Conservation (phyloP, 2,113 vertebrate genomes). For the Leucosticte australis region DNA sequence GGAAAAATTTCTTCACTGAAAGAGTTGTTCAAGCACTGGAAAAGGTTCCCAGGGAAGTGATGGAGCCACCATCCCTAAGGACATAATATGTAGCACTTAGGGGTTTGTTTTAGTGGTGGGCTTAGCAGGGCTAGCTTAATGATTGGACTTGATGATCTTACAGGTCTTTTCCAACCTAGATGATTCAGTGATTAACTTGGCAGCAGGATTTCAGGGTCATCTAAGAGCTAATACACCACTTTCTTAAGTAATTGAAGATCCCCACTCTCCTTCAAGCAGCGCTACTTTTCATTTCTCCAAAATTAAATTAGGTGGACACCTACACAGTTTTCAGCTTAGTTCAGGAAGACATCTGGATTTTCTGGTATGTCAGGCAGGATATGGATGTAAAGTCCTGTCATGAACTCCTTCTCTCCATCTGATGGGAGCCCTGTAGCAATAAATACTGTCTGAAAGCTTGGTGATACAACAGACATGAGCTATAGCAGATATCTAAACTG, state of each 20-base stretch:
- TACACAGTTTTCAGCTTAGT: background rate
- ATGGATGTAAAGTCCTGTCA: background rate
- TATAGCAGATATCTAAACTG: background rate
- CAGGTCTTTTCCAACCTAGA: background rate
- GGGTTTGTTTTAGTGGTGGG: background rate
- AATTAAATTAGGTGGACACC: background rate
- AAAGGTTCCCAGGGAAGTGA: background rate
- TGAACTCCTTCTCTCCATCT: background rate
- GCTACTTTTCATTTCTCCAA: background rate
- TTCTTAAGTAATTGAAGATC: background rate
- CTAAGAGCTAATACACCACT: background rate
- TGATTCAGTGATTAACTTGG: background rate
- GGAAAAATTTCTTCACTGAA: background rate
- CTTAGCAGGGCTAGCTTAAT: background rate
- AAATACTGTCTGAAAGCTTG: background rate
- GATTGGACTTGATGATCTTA: background rate
- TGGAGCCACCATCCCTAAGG: background rate
- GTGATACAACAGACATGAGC: background rate
- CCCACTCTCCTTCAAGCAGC: background rate
- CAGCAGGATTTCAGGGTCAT: background rate
- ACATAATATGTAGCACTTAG: background rate
- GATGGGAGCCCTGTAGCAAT: background rate
- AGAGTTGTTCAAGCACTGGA: background rate
- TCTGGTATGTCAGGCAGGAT: background rate
- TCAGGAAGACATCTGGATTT: background rate